phyloP scores from a whole-genome alignment of 2,797 vertebrate species.

The Leuciscus waleckii region DNA sequence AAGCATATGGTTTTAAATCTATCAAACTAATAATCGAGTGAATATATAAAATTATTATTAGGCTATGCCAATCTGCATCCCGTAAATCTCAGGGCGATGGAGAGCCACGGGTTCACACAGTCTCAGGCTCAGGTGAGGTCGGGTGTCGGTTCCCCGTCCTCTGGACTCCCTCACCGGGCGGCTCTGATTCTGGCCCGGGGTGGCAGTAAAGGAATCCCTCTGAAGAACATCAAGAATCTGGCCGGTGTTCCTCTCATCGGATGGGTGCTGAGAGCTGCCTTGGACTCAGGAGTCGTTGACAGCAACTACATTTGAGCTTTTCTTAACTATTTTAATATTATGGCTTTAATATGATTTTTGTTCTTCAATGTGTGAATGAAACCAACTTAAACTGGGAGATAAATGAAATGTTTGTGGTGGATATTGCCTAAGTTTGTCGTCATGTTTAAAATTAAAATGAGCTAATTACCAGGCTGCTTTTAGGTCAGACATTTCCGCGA shows the following conservation, averaged over 20 bases:
- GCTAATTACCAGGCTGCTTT: too few species aligned
- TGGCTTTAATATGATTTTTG: neutral
- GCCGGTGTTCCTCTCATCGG: constrained; percentile 90
- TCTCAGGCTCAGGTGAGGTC: too few species aligned
- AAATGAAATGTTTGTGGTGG: neutral
- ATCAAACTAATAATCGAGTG: neutral
- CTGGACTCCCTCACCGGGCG: constrained; percentile 70
- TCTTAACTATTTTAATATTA: too few species aligned
- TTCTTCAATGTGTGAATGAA: too few species aligned
- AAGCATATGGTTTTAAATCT: neutral
- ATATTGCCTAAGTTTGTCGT: too few species aligned
- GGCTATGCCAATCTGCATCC: neutral
- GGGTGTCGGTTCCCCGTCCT: neutral
- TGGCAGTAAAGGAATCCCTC: constrained; percentile 92
- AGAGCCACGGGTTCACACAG: neutral
- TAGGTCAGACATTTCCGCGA: too few species aligned
- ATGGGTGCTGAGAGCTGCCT: constrained; percentile 89
- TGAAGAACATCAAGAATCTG: constrained; percentile 92
- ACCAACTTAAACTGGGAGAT: neutral
- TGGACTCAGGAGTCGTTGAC: constrained; percentile 81
- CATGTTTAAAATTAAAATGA: too few species aligned
- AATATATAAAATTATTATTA: neutral
- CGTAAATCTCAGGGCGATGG: neutral
- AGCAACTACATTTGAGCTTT: constrained; percentile 69
- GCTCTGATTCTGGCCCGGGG: constrained; percentile 88